A percentile compares a stretch with the other conserved stretches of the same genome.
These are phyloP conservation scores for Oedothorax gibbosus DNA, from an alignment of 1,140 invertebrate species.

Conservation along the genomic window DNA sequence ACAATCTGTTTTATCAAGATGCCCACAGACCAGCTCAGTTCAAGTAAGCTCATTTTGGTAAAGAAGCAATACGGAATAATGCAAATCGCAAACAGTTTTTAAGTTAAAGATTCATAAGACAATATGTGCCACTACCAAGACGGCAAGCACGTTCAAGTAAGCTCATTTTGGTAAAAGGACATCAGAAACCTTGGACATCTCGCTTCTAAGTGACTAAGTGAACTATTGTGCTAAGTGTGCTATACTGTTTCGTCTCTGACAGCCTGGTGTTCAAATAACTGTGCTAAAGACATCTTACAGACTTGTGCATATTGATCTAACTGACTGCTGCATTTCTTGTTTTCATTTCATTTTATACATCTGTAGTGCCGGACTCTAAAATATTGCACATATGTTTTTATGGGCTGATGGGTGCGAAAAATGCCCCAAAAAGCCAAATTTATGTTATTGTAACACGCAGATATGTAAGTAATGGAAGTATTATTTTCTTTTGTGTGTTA, in stretches of 20 bases:
- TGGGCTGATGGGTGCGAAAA: conserved; percentile 12
- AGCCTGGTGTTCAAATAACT: conserved; percentile 45
- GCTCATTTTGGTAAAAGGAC: too few relatives aligned
- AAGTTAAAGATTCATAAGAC: too few relatives aligned
- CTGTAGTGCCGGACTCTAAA: conserved; percentile 28
- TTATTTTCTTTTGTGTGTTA: conserved; percentile 51
- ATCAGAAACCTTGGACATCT: too few relatives aligned
- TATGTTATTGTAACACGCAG: conserved; percentile 42
- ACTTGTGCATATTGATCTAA: conserved; percentile 21
- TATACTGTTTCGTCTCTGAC: conserved; percentile 52
- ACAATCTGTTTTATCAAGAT: too few relatives aligned
- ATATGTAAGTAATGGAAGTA: conserved; percentile 55
- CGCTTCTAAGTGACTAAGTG: too few relatives aligned
- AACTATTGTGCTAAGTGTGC: not conserved
- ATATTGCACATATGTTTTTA: conserved; percentile 45
- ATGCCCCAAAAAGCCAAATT: conserved; percentile 25
- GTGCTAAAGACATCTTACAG: conserved; percentile 22
- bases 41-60: too few relatives aligned
- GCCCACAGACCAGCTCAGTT: too few relatives aligned
- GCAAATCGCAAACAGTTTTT: too few relatives aligned
- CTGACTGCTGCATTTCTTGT: conserved; percentile 9
- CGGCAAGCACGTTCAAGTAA: too few relatives aligned
- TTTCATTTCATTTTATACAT: conserved; percentile 27
- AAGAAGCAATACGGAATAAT: too few relatives aligned
- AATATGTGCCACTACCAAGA: too few relatives aligned